A percentile compares a stretch with the other conserved stretches of the same genome.
Evolutionary conservation across 2,888 invertebrate species (phyloP).

Genomic region (Microctonus hyperodae): DNA sequence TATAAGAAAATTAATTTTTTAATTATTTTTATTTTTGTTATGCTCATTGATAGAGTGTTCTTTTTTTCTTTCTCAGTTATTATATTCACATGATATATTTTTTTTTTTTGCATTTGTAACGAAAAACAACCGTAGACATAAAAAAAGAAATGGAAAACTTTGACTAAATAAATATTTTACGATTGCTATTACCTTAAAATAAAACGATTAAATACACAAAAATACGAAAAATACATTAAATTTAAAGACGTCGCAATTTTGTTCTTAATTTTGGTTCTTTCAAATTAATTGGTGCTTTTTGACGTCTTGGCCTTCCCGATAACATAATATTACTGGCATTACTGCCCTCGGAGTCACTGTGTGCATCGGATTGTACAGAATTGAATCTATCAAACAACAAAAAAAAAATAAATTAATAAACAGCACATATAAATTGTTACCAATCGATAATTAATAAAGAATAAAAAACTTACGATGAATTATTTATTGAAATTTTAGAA

Average conservation of each 20-base stretch:
- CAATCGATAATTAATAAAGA: neutral
- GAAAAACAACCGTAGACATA: neutral
- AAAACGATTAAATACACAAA: neutral
- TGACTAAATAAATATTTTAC: neutral
- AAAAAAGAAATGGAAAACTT: neutral
- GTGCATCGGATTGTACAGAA: conserved; percentile 24
- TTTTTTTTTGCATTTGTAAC: neutral
- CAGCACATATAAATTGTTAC: no score
- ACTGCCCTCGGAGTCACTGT: conserved; percentile 50
- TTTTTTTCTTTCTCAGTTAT: neutral
- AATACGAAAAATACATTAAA: neutral
- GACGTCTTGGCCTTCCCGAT: conserved; percentile 48
- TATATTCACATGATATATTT: no score
- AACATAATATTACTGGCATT: conserved; percentile 39
- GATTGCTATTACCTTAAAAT: neutral
- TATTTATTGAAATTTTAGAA: conserved; percentile 7
- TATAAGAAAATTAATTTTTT: neutral
- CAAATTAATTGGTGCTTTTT: conserved; percentile 49
- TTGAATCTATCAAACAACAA: conserved; percentile 17
- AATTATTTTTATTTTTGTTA: neutral
- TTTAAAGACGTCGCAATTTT: conserved; percentile 46
- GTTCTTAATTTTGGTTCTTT: conserved; percentile 50
- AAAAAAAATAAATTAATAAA: neutral
- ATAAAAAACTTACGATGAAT: conserved; percentile 6
- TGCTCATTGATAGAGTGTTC: neutral